Evolutionary conservation across 2,888 invertebrate species (phyloP), one percentile per base, ranked within the genome.

Genomic region (Calameuta filiformis): DNA sequence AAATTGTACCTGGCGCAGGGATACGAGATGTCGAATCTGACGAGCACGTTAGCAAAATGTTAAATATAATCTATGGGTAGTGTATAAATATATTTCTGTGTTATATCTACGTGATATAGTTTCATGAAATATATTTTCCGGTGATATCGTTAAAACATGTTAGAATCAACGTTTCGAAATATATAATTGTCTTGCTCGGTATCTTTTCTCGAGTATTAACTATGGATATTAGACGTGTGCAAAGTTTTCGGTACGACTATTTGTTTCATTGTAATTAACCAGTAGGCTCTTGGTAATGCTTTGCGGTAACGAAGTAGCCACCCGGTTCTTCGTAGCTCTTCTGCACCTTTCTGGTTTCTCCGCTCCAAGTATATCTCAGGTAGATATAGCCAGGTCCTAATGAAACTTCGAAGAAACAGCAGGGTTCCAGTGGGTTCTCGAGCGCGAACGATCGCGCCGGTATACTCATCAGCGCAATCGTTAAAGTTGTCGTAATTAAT

Each of bases 401-500:
- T 78, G 78, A 78, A 78, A 78, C 75, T 76, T 78, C 78, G 78
- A 78, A 78, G 78, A 78, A 78, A 71, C 75, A 71, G 77, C 69
- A 74, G 77, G 71, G 35, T 35, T 69, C 73, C 78, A 73, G 35
- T 23, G 78, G 75, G 31, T 31, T 56, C 56, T 56, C 56, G 56
- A 56, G 56, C 56, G 56, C 56, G 56, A 56, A 56, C 56, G 15
- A 56, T 56, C 56, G 15, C 56, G 56, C 2, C 56, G 56, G 56
- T 56, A 56, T 23, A 56, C 56, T 56, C 56, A 56, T 56, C 56
- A 56, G 56, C 23, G 56, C 79, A 81, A 84, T 86, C 85, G 84
- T 88, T 86, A 86, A 86, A 84, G 81, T 83, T 77, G 76, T 79
- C 76, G 86, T 87, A 87, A 89, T 90, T 89, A 90, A 89, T 89